Evolutionary conservation across 2,797 vertebrate genomes (phyloP).

Genomic region (Dromococcyx pavoninus): DNA sequence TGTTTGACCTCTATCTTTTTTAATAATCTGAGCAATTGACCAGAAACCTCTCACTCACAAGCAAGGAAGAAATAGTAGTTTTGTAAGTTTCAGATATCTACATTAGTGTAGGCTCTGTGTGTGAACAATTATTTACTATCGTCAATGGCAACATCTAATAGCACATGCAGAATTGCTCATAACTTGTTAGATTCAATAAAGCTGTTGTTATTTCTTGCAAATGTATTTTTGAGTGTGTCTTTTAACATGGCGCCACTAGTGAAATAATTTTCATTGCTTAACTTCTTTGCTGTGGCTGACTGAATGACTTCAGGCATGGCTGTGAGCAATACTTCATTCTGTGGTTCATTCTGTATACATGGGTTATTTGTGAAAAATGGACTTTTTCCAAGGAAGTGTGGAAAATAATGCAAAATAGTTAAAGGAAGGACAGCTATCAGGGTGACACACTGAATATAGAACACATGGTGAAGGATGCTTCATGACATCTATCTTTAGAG

Average conservation of each 20-base stretch:
- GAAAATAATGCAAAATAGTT: background rate
- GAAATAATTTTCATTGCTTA: conserved; percentile 48
- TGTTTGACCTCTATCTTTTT: background rate
- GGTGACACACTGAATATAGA: background rate
- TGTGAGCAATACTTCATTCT: conserved; percentile 15
- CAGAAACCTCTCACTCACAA: background rate
- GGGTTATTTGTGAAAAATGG: background rate
- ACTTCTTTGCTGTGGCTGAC: conserved; percentile 40
- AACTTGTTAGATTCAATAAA: background rate
- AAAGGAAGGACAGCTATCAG: background rate
- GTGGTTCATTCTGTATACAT: background rate
- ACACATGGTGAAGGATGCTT: background rate
- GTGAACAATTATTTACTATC: background rate
- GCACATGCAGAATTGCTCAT: background rate
- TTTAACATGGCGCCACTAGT: background rate
- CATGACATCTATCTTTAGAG: background rate
- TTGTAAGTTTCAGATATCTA: background rate
- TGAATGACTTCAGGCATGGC: conserved; percentile 42
- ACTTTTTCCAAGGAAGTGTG: background rate
- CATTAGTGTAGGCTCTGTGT: background rate
- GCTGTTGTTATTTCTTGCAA: conserved; percentile 28
- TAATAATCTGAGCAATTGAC: background rate
- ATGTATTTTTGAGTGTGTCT: background rate
- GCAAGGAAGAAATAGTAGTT: background rate
- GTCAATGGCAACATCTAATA: background rate